Conservation (phyloP, 2,113 vertebrate genomes). For the Furnarius figulus region DNA sequence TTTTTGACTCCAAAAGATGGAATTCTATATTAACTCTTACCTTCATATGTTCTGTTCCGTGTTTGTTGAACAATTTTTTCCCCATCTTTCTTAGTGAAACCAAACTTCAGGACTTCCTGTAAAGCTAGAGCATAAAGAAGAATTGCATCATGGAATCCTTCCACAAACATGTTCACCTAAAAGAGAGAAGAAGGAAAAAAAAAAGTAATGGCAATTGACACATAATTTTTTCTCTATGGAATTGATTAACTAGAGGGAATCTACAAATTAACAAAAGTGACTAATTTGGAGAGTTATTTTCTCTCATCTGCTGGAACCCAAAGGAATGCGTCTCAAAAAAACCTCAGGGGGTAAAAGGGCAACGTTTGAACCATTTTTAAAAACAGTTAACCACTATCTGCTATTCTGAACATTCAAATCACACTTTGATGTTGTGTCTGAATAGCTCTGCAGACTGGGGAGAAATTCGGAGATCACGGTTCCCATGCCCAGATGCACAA, state of each 20-base stretch:
- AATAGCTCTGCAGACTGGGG: not conserved
- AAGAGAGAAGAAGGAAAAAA: not conserved
- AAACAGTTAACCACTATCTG: not conserved
- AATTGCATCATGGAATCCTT: slow-evolving; percentile 96
- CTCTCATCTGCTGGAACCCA: not conserved
- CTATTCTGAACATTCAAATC: not conserved
- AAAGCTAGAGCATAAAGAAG: slow-evolving; percentile 91
- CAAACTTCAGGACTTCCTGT: slow-evolving; percentile 87
- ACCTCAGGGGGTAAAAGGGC: accelerated
- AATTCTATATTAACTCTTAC: slow-evolving; percentile 69
- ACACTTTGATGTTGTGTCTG: not conserved
- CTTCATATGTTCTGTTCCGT: slow-evolving; percentile 96
- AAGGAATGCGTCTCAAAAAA: not conserved
- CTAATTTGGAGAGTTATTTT: not conserved
- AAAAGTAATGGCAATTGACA: not conserved
- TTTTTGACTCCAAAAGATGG: not conserved
- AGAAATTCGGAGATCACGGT: not conserved
- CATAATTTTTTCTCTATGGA: not conserved
- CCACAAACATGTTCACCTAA: slow-evolving; percentile 97
- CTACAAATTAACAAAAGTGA: not conserved
- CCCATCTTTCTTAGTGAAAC: slow-evolving; percentile 89
- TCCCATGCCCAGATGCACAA: not conserved
- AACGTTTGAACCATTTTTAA: not conserved
- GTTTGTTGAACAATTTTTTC: slow-evolving; percentile 88
- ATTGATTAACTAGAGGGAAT: not conserved